Percentiles rank a stretch among this genome's conserved stretches.
These are phyloP conservation scores for Gymnopithys bicolor DNA, from an alignment of 2,797 vertebrate species.

Conservation along the genomic window DNA sequence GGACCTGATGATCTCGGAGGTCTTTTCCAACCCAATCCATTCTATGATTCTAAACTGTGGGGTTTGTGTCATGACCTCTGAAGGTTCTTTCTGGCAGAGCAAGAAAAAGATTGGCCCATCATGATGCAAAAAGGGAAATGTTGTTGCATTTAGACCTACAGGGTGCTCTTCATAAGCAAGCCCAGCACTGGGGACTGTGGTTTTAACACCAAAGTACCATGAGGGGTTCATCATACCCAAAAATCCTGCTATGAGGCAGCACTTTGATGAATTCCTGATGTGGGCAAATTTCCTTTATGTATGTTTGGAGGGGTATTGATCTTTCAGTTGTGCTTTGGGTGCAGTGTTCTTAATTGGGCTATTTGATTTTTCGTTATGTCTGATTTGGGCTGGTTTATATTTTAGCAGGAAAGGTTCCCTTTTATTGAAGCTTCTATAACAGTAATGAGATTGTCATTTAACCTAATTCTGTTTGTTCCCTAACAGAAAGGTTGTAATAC, in stretches of 20 bases:
- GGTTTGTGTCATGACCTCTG: background rate
- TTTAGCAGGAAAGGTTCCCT: constrained; percentile 23
- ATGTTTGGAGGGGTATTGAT: constrained; percentile 65
- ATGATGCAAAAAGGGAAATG: background rate
- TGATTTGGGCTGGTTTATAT: constrained; percentile 21
- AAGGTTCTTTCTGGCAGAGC: background rate
- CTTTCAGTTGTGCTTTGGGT: constrained; percentile 43
- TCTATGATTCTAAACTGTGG: too few species aligned
- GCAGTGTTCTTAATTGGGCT: constrained; percentile 49
- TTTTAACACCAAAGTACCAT: background rate
- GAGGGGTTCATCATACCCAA: background rate
- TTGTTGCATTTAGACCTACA: background rate
- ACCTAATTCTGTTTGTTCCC: constrained; percentile 58
- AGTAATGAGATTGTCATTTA: constrained; percentile 72
- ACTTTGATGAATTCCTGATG: constrained; percentile 31
- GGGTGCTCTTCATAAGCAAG: background rate
- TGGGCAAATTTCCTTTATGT: constrained; percentile 34
- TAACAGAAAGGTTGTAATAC: constrained; percentile 57
- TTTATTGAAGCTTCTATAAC: constrained; percentile 54
- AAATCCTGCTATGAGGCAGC: constrained; percentile 27
- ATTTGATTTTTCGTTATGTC: constrained; percentile 24
- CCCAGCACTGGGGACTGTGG: background rate
- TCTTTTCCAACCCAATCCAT: too few species aligned
- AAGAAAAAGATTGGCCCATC: background rate
- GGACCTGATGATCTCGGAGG: too few species aligned